phyloP scores from a whole-genome alignment of 2,888 invertebrate species.

The Ophioninae sp. region DNA sequence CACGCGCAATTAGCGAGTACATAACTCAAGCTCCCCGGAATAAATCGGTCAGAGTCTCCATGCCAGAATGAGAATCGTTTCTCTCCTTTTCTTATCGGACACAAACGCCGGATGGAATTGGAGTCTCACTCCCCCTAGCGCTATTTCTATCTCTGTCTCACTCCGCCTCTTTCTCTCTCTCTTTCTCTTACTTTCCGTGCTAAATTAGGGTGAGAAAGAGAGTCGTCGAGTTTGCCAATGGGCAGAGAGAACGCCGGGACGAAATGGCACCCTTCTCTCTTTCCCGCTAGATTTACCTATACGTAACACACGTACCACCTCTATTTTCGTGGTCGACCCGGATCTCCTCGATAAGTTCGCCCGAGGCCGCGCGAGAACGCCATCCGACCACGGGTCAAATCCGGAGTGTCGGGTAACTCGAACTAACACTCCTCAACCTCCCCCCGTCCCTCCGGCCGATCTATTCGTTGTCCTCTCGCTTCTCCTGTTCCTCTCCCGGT shows the following conservation, averaged over 20 bases:
- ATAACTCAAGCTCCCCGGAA: constrained; percentile 65
- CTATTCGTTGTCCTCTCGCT: not conserved
- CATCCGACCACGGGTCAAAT: constrained; percentile 63
- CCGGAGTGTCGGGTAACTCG: constrained; percentile 67
- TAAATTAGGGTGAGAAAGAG: constrained; percentile 43
- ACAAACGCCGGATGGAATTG: constrained; percentile 52
- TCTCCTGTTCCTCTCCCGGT: constrained; percentile 18
- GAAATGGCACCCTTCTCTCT: constrained; percentile 36
- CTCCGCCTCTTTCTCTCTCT: constrained; percentile 6
- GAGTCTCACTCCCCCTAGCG: constrained; percentile 46
- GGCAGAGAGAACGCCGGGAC: constrained; percentile 36
- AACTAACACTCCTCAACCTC: constrained; percentile 52
- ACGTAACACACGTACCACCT: constrained; percentile 52
- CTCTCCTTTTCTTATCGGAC: constrained; percentile 60
- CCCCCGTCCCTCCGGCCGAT: constrained; percentile 4
- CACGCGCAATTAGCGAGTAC: constrained; percentile 67
- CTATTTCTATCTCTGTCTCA: constrained; percentile 12
- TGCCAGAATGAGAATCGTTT: constrained; percentile 60
- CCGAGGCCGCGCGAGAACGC: constrained; percentile 58
- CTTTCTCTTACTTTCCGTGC: constrained; percentile 8
- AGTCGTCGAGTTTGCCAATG: constrained; percentile 48
- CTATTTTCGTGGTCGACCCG: constrained; percentile 66
- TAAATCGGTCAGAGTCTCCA: constrained; percentile 64
- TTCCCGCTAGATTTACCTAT: constrained; percentile 42
- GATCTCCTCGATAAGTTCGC: constrained; percentile 66